Evolutionary conservation across 2,797 vertebrate genomes (phyloP).

Genomic region (Gymnopithys bicolor): DNA sequence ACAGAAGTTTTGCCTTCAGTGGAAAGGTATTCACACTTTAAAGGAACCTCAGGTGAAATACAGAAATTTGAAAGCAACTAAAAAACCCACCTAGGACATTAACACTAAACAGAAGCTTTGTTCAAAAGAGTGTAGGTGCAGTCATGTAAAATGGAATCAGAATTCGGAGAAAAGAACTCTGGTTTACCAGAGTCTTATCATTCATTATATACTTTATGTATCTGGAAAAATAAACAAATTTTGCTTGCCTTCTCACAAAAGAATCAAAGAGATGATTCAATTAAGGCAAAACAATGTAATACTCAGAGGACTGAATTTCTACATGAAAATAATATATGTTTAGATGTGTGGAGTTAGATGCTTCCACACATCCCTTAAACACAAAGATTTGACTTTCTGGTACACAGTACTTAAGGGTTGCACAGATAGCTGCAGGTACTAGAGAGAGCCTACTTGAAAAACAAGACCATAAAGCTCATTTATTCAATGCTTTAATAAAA

Average conservation of each 20-base stretch:
- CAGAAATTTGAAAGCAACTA: neutral
- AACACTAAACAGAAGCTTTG: neutral
- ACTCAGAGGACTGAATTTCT: neutral
- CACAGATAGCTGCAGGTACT: neutral
- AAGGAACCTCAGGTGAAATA: neutral
- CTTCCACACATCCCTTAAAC: neutral
- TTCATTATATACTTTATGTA: neutral
- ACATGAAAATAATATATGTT: neutral
- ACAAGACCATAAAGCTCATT: neutral
- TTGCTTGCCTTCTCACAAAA: neutral
- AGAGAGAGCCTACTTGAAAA: neutral
- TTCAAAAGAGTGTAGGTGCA: neutral
- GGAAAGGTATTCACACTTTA: neutral
- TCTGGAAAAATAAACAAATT: neutral
- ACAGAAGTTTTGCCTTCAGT: neutral
- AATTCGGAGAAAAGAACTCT: neutral
- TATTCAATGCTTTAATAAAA: neutral
- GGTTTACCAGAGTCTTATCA: neutral
- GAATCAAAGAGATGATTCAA: neutral
- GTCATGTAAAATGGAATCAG: neutral
- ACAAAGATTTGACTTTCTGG: neutral
- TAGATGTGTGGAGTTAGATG: neutral
- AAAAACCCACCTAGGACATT: neutral
- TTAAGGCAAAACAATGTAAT: neutral
- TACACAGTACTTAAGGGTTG: neutral